Evolutionary conservation across 1,140 invertebrate species (phyloP).

Genomic region (Diachasmimorpha longicaudata): DNA sequence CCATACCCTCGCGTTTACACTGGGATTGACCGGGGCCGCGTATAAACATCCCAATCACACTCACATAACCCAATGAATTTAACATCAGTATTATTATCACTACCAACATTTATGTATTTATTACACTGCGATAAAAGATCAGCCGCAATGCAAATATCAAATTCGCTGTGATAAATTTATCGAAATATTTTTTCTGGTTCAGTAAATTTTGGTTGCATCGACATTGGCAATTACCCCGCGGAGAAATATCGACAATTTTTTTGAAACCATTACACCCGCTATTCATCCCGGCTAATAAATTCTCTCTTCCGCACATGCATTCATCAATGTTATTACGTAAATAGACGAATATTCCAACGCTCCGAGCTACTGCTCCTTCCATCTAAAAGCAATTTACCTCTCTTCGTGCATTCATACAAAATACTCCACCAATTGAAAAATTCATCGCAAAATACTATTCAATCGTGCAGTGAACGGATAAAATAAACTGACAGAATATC

Average conservation of each 20-base stretch:
- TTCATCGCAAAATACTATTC: neutral
- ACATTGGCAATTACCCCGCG: neutral
- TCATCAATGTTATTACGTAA: neutral
- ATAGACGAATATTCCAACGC: neutral
- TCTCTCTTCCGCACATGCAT: neutral
- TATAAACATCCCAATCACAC: constrained; percentile 29
- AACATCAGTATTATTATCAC: too few relatives aligned
- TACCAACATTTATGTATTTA: too few relatives aligned
- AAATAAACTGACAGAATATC: neutral
- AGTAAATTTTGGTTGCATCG: neutral
- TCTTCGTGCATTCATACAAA: neutral
- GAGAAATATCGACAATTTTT: neutral
- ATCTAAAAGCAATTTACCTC: neutral
- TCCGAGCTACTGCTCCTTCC: neutral
- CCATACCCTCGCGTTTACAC: neutral
- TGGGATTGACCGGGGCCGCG: neutral
- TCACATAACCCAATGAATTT: neutral
- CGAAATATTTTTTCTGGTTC: neutral
- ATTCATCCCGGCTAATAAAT: neutral
- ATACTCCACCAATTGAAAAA: neutral
- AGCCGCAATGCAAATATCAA: neutral
- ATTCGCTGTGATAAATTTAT: neutral
- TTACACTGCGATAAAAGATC: too few relatives aligned
- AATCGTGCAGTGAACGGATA: neutral
- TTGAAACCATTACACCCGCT: neutral